Conservation (phyloP, 2,888 invertebrate species). For the Tolmerus cingulatus region DNA sequence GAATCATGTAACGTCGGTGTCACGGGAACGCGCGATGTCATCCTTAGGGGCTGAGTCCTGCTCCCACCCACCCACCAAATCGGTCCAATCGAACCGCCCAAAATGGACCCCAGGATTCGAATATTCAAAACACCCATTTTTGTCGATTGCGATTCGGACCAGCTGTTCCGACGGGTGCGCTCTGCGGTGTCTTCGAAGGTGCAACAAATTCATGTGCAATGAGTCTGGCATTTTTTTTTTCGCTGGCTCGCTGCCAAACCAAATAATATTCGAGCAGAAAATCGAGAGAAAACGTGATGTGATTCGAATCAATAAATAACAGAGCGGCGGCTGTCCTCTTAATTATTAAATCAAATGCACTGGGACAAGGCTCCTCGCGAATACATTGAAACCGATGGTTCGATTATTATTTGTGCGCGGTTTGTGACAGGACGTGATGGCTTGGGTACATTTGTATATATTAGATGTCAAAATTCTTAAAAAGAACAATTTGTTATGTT, state of each 20-base stretch:
- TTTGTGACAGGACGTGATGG: background rate
- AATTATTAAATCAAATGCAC: constrained; percentile 9
- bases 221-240: background rate
- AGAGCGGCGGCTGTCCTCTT: background rate
- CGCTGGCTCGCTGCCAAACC: background rate
- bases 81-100: background rate
- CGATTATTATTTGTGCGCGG: background rate
- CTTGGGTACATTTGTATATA: too few relatives aligned
- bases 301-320: constrained; percentile 19
- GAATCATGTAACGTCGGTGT: background rate
- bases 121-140: background rate
- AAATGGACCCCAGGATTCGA: background rate
- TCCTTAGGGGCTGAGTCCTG: background rate
- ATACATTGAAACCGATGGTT: background rate
- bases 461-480: background rate
- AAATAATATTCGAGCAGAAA: background rate
- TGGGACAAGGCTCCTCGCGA: background rate
- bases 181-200: background rate
- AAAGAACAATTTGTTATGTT: too few relatives aligned
- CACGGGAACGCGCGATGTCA: background rate
- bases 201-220: background rate
- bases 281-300: constrained; percentile 8
- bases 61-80: background rate
- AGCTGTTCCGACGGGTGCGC: background rate
- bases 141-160: background rate